Evolutionary conservation across 1,140 invertebrate species (phyloP).

Genomic region (Drosophila equinoxialis): DNA sequence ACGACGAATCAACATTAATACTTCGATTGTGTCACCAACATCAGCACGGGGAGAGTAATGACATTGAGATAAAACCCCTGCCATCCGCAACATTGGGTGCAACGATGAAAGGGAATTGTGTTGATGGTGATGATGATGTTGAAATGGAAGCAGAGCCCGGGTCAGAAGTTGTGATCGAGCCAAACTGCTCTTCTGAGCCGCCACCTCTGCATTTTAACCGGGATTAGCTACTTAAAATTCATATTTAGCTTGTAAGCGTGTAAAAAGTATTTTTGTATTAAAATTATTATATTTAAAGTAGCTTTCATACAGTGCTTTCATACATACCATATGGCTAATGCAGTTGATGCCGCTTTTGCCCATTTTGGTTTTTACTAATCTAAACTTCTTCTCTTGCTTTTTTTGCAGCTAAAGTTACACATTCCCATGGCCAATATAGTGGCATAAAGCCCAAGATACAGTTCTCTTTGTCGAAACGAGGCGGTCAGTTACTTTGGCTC

Average conservation of each 20-base stretch:
- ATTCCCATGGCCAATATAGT: constrained; percentile 59
- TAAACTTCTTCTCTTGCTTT: constrained; percentile 8
- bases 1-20: constrained; percentile 75
- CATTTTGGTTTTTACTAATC: constrained; percentile 14
- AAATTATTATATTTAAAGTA: constrained; percentile 33
- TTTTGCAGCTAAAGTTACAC: constrained; percentile 32
- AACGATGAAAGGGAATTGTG: constrained; percentile 3
- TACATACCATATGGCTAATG: not conserved
- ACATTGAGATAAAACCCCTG: constrained; percentile 77
- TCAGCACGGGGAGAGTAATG: constrained; percentile 75
- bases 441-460: constrained; percentile 72
- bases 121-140: constrained; percentile 27
- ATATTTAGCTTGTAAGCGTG: constrained; percentile 51
- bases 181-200: constrained; percentile 13
- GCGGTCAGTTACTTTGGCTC: constrained; percentile 75
- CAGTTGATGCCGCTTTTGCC: not conserved
- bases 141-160: constrained; percentile 17
- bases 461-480: constrained; percentile 76
- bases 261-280: constrained; percentile 56
- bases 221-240: constrained; percentile 12
- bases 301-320: not conserved
- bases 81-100: constrained; percentile 14
- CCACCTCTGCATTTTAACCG: constrained; percentile 49
- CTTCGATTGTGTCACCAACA: constrained; percentile 77
- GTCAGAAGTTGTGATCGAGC: not conserved